A percentile compares a stretch with the other conserved stretches of the same genome.
Conservation (phyloP, 23 tunicate genomes). For the Halocynthia roretzi region DNA sequence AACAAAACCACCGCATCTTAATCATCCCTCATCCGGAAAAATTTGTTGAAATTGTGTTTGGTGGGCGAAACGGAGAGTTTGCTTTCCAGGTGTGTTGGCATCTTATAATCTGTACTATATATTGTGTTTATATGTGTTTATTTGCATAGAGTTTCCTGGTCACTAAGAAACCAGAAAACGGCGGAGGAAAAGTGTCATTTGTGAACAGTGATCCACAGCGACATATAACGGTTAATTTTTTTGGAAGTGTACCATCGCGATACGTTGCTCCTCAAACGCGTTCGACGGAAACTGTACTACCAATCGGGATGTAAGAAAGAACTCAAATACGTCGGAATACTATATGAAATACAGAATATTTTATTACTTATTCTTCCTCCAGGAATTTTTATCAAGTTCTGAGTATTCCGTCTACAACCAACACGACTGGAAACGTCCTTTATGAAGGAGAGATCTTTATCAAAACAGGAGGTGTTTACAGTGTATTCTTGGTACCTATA, state of each 20-base stretch:
- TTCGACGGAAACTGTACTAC: background rate
- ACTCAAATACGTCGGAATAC: too few species aligned
- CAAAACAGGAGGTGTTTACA: background rate
- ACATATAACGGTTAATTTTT: background rate
- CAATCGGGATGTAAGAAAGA: background rate
- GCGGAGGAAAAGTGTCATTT: slow-evolving; percentile 3
- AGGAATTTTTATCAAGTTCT: background rate
- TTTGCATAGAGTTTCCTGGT: background rate
- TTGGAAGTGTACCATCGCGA: background rate
- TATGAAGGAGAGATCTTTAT: background rate
- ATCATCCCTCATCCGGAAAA: background rate
- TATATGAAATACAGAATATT: background rate
- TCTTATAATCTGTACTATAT: background rate
- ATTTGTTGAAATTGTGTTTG: background rate
- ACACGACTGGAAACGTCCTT: background rate
- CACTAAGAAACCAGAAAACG: background rate
- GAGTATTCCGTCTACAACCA: background rate
- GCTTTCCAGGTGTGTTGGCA: background rate
- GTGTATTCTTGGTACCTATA: background rate
- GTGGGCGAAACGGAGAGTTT: background rate
- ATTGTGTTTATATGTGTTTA: background rate
- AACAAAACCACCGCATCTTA: background rate
- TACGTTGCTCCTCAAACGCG: background rate
- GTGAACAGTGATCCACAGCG: background rate
- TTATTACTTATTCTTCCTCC: too few species aligned